These are phyloP conservation scores for Anguilla marmorata DNA, from an alignment of 2,797 vertebrate genomes.

Conservation along the genomic window DNA sequence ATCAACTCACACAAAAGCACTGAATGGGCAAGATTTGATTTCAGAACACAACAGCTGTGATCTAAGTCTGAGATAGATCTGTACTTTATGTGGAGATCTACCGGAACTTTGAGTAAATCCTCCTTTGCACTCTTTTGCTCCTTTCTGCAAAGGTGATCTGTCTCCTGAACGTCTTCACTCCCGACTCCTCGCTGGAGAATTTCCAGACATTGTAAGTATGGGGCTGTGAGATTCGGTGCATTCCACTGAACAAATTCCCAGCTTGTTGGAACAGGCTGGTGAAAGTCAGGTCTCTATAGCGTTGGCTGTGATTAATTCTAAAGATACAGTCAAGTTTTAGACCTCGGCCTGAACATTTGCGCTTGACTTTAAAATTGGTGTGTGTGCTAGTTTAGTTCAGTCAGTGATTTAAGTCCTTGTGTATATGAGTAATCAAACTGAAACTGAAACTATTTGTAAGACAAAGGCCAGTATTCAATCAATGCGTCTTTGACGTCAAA, in stretches of 20 bases:
- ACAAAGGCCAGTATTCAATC: background rate
- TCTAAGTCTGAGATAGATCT: background rate
- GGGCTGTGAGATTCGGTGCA: constrained; percentile 43
- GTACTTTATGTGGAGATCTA: background rate
- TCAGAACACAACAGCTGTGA: background rate
- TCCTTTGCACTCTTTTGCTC: background rate
- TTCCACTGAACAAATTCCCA: constrained; percentile 53
- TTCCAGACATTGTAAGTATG: constrained; percentile 82
- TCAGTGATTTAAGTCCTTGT: background rate
- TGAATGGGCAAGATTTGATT: background rate
- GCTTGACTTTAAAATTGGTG: background rate
- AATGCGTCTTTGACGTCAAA: no score
- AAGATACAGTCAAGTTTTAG: background rate
- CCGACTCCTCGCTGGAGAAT: constrained; percentile 72
- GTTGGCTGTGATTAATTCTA: background rate
- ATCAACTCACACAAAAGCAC: background rate
- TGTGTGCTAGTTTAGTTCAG: background rate
- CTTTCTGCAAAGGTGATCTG: constrained; percentile 70
- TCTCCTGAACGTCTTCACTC: constrained; percentile 80
- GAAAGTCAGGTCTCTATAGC: background rate
- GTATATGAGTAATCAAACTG: background rate
- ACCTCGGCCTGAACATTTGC: background rate
- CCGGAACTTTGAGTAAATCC: background rate
- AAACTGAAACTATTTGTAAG: background rate
- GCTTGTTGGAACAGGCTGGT: constrained; percentile 55